phyloP scores from a whole-genome alignment of 2,797 vertebrate genomes.

The Glyptemys insculpta region DNA sequence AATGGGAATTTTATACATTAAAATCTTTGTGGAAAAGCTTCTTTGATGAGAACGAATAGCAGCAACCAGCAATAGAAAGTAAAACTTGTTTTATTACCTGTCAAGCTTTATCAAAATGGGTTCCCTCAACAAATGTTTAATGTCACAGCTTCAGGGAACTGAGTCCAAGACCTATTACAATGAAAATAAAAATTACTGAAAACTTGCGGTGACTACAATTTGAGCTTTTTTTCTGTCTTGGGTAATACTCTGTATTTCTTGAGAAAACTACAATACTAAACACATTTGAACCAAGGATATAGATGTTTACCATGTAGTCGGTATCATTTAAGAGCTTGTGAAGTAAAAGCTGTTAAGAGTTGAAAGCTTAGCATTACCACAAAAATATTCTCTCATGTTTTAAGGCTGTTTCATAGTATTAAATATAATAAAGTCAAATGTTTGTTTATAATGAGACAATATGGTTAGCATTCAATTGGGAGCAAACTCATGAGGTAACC shows the following conservation, averaged over 20 bases:
- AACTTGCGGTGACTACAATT: fast-evolving
- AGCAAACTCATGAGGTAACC: constrained; percentile 23
- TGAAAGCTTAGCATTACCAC: constrained; percentile 16
- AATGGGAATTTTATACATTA: constrained; percentile 52
- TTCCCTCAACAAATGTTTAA: constrained; percentile 8
- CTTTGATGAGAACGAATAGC: constrained; percentile 16
- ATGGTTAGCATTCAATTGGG: constrained; percentile 43
- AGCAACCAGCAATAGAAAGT: constrained; percentile 29
- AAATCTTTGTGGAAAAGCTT: not conserved
- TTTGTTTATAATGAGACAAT: constrained; percentile 15
- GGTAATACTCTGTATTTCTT: not conserved
- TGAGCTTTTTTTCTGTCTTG: not conserved
- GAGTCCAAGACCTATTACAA: not conserved
- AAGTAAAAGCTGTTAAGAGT: not conserved
- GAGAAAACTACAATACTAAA: not conserved
- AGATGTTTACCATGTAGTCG: not conserved
- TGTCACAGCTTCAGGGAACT: not conserved
- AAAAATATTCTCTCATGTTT: constrained; percentile 20
- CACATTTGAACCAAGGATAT: not conserved
- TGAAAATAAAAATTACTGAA: constrained; percentile 1
- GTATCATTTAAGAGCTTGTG: not conserved
- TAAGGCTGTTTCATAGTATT: constrained; percentile 8
- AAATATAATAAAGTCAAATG: constrained; percentile 22
- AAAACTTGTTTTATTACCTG: constrained; percentile 40
- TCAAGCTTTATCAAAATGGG: constrained; percentile 48